Evolutionary conservation across 1,140 invertebrate genomes (phyloP).

Genomic region (Ceratina australensis): DNA sequence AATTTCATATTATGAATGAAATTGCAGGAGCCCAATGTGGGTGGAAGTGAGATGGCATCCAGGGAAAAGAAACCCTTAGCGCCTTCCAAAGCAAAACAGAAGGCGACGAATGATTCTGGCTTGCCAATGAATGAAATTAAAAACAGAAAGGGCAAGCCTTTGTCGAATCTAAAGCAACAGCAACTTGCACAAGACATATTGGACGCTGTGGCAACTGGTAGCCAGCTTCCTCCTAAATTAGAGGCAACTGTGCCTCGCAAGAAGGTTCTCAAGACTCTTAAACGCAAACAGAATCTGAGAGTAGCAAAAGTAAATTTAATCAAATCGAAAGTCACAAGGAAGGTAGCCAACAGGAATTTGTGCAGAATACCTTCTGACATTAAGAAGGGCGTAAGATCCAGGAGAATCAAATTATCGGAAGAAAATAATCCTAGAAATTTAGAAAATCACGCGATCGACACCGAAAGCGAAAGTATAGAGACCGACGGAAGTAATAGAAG

Average conservation of each 20-base stretch:
- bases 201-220: conserved; percentile 69
- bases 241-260: conserved; percentile 75
- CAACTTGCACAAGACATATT: conserved; percentile 69
- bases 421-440: conserved; percentile 27
- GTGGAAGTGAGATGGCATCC: conserved; percentile 81
- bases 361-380: conserved; percentile 65
- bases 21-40: conserved; percentile 79
- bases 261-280: conserved; percentile 72
- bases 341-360: conserved; percentile 72
- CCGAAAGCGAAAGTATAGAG: conserved; percentile 55
- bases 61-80: conserved; percentile 80
- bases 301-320: conserved; percentile 69
- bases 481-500: conserved; percentile 59
- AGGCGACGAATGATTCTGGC: conserved; percentile 74
- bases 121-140: conserved; percentile 68
- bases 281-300: conserved; percentile 73
- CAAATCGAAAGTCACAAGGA: conserved; percentile 73
- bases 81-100: conserved; percentile 78
- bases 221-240: conserved; percentile 72
- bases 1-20: conserved; percentile 47
- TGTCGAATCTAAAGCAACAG: conserved; percentile 68
- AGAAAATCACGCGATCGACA: conserved; percentile 52
- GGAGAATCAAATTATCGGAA: conserved; percentile 54
- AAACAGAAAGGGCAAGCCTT: conserved; percentile 69
- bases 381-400: conserved; percentile 66